A percentile compares a stretch with the other conserved stretches of the same genome.
Evolutionary conservation across 2,113 vertebrate species (phyloP).

Genomic region (Cathartes aura): DNA sequence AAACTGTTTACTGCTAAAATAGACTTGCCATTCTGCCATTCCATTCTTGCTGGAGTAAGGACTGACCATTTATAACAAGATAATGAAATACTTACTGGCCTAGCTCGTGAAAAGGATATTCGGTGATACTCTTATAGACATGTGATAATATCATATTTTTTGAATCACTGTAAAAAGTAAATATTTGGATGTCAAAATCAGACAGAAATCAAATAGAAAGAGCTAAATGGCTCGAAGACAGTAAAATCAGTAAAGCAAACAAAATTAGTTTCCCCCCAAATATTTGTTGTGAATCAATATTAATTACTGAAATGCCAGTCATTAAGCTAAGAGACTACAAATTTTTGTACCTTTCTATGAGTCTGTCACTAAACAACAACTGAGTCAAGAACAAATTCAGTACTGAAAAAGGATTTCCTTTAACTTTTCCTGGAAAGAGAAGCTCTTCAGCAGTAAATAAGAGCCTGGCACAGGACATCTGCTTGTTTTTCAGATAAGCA

Average conservation of each 20-base stretch:
- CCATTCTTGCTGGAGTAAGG: not conserved
- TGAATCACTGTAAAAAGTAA: not conserved
- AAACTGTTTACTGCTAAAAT: not conserved
- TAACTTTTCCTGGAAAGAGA: not conserved
- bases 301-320: not conserved
- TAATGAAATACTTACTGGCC: not conserved
- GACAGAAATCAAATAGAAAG: not conserved
- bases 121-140: not conserved
- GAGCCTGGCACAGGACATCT: not conserved
- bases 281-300: not conserved
- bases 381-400: not conserved
- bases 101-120: not conserved
- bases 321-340: not conserved
- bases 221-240: not conserved
- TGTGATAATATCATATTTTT: not conserved
- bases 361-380: not conserved
- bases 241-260: not conserved
- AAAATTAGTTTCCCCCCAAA: not conserved
- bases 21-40: not conserved
- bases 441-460: not conserved
- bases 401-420: not conserved
- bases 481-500: not conserved
- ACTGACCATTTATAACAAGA: not conserved
- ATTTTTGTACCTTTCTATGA: not conserved
- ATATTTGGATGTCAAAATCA: not conserved